Conservation (phyloP, 2,113 vertebrate species). For the Tauraco erythrolophus region DNA sequence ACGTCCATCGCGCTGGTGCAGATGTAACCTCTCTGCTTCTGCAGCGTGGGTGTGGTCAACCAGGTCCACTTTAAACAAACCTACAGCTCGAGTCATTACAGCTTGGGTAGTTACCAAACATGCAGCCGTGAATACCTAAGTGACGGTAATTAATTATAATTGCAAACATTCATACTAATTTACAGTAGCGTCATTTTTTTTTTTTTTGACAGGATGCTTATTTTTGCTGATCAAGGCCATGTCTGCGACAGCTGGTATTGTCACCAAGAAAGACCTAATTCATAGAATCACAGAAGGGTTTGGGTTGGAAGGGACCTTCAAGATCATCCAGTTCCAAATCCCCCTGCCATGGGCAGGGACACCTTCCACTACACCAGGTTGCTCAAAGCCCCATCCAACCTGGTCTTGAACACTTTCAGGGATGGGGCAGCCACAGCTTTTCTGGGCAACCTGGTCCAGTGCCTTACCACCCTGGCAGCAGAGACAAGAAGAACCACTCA, state of each 20-base stretch:
- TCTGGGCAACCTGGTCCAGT: too few relatives aligned
- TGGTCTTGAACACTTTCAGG: too few relatives aligned
- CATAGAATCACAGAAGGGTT: too few relatives aligned
- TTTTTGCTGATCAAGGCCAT: background rate
- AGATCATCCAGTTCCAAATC: too few relatives aligned
- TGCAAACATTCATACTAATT: background rate
- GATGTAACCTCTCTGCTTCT: background rate
- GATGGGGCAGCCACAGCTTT: too few relatives aligned
- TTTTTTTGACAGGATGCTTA: background rate
- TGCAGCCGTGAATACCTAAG: background rate
- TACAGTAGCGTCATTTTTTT: background rate
- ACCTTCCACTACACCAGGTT: too few relatives aligned
- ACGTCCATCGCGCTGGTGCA: accelerated
- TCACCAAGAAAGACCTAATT: background rate
- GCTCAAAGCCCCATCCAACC: too few relatives aligned
- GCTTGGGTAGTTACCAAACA: accelerated
- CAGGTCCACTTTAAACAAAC: background rate
- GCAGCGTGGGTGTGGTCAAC: background rate
- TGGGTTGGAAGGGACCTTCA: too few relatives aligned
- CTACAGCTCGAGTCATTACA: background rate
- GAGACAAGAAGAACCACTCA: background rate
- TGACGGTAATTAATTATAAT: background rate
- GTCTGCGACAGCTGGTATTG: background rate
- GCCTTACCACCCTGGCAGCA: background rate
- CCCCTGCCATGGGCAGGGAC: too few relatives aligned